Conservation (phyloP, 35 echinoderm and acorn worm genomes). For the Lytechinus variegatus region DNA sequence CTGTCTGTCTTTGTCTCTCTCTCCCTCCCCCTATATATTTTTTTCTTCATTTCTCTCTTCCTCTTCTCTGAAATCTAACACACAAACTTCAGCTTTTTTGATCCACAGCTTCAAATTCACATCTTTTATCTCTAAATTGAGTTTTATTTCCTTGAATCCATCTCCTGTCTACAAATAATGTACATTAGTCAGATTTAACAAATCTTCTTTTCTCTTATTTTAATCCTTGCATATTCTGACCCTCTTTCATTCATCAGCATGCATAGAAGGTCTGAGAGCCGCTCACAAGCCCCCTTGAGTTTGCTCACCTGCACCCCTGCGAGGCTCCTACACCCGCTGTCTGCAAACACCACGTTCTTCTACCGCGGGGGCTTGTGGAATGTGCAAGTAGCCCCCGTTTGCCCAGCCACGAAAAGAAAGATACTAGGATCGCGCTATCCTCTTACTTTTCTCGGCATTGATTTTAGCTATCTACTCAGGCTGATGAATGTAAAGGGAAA, state of each 20-base stretch:
- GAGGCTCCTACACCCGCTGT: not conserved
- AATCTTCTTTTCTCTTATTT: not conserved
- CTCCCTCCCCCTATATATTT: not conserved
- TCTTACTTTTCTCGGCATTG: constrained; percentile 1
- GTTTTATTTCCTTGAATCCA: not conserved
- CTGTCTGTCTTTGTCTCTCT: not conserved
- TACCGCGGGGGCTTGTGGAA: constrained; percentile 23
- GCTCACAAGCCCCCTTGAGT: not conserved
- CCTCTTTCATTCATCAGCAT: constrained; percentile 27
- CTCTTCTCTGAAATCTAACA: not conserved
- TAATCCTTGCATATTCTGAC: not conserved
- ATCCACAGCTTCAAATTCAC: constrained; percentile 11
- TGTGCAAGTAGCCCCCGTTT: not conserved
- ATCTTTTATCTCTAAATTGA: not conserved
- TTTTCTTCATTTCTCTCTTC: no score
- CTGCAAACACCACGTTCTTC: not conserved
- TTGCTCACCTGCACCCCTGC: constrained; percentile 23
- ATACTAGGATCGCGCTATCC: constrained; percentile 1
- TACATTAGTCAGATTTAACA: not conserved
- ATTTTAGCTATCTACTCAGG: not conserved
- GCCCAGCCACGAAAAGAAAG: not conserved
- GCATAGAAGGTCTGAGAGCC: not conserved
- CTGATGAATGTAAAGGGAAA: not conserved
- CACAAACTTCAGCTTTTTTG: not conserved
- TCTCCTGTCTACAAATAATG: not conserved